phyloP scores from a whole-genome alignment of 2,888 invertebrate genomes.

The Eulithis prunata region DNA sequence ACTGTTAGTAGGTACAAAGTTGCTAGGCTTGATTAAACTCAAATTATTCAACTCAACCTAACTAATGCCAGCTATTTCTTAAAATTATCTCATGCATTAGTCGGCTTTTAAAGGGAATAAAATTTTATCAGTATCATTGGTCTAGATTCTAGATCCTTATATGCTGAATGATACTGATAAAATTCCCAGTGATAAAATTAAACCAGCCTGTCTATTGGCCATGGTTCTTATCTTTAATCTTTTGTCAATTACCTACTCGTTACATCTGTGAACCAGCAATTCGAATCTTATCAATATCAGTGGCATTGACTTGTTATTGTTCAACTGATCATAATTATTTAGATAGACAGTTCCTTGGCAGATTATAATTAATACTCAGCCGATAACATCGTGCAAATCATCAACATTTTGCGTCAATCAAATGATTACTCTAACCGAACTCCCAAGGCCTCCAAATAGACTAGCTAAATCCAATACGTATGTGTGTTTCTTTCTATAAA shows the following conservation, averaged over 20 bases:
- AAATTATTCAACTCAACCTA: too few relatives aligned
- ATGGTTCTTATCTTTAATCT: conserved; percentile 17
- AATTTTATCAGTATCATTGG: too few relatives aligned
- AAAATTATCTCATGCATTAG: too few relatives aligned
- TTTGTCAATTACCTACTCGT: conserved; percentile 17
- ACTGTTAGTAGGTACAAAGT: too few relatives aligned
- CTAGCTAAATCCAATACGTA: neutral
- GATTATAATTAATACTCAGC: conserved; percentile 3
- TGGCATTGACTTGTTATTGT: conserved; percentile 8
- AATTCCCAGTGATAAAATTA: conserved; percentile 13
- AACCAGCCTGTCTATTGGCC: conserved; percentile 6
- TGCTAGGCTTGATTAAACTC: too few relatives aligned
- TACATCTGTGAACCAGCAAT: conserved; percentile 11
- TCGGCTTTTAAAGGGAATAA: too few relatives aligned
- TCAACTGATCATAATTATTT: conserved; percentile 4
- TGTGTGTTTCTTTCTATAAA: neutral
- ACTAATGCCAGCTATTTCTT: too few relatives aligned
- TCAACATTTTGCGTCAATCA: neutral
- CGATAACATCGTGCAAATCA: neutral
- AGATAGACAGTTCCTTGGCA: neutral
- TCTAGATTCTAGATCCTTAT: neutral
- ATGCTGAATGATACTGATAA: conserved; percentile 10
- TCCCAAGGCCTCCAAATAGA: neutral
- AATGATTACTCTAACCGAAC: conserved; percentile 5
- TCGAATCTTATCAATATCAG: conserved; percentile 13